These are phyloP conservation scores for Pegoplata infirma DNA, from an alignment of 2,888 invertebrate species.

Conservation along the genomic window DNA sequence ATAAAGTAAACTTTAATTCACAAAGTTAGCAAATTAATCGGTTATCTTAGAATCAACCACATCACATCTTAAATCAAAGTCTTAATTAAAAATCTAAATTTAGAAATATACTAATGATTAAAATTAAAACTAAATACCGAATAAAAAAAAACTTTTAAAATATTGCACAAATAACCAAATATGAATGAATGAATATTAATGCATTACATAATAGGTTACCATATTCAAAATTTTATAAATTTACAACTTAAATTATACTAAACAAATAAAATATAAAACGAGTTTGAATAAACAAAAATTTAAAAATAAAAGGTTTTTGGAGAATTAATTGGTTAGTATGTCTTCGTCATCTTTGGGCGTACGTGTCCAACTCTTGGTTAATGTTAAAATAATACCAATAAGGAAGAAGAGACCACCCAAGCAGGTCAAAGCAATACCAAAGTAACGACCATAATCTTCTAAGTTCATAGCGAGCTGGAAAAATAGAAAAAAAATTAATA, in stretches of 20 bases:
- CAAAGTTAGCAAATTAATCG: too few relatives aligned
- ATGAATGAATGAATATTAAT: not conserved
- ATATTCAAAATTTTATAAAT: too few relatives aligned
- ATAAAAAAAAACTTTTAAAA: not conserved
- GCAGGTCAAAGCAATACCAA: slow-evolving; percentile 70
- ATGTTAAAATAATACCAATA: slow-evolving; percentile 71
- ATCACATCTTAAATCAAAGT: too few relatives aligned
- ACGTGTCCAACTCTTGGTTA: slow-evolving; percentile 74
- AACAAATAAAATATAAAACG: not conserved
- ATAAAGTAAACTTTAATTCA: too few relatives aligned
- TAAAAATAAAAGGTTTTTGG: not conserved
- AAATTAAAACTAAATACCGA: too few relatives aligned
- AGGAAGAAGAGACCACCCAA: slow-evolving; percentile 71
- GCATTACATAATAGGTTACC: too few relatives aligned
- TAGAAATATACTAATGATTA: too few relatives aligned
- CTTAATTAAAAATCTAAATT: too few relatives aligned
- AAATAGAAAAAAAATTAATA: slow-evolving; percentile 3
- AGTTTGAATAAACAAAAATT: not conserved
- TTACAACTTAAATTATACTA: not conserved
- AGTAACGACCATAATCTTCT: slow-evolving; percentile 71
- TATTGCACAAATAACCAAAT: too few relatives aligned
- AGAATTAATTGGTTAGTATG: slow-evolving; percentile 67
- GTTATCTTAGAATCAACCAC: too few relatives aligned
- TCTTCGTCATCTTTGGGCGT: slow-evolving; percentile 71
- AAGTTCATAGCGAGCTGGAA: slow-evolving; percentile 73